Base-by-base conservation (phyloP, 2,888 invertebrate genomes). In the Oscheius sp. region DNA sequence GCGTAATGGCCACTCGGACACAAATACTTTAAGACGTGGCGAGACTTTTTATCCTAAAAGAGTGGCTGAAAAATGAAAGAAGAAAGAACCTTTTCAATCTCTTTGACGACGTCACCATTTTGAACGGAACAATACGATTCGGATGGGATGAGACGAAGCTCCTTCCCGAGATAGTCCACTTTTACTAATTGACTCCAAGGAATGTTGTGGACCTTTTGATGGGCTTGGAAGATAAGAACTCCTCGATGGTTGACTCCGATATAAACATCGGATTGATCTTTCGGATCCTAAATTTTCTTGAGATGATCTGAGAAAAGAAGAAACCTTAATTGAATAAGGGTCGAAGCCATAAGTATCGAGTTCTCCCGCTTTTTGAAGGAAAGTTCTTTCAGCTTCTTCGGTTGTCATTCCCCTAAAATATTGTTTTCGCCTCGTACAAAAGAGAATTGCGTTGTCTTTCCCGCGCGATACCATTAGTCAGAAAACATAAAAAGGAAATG, bases 291-390 rank as follows among this genome's bases (percentile, higher is more conserved):
- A 39, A 70, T 57, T 37, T 37, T 12, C 6, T 37, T 12, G 8
- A 37, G 12, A 37, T 37, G 10, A 37, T 64, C 55, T 4, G 12
- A 37, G 29, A 23, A 33, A 17, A 48, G 31, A 20, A 64, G 37
- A 17, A 87, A 94, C 94, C 91, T 96, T 97, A 33, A 97, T 96
- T 71, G 95, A 93, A 90, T 96, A 95, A 10, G 96, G 97, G 89
- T 97, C 96, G 37, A 97, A 93, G 29, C 96, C 97, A 87, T 96
- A 97, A 0, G 96, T 96, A 88, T 97, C 96, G 69, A 97, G 61
- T 27, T 42, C 61, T 10, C 45, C 61, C 0, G 61, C 61, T 27
- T 20, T 61, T 88, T 92, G 92, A 83, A 97, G 91, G 88, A 97
- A 97, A 80, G 92, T 91, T 71, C 92, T 91, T 89, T 96, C 96